Conservation (phyloP, 2,113 vertebrate genomes). For the Actinemys pallida region DNA sequence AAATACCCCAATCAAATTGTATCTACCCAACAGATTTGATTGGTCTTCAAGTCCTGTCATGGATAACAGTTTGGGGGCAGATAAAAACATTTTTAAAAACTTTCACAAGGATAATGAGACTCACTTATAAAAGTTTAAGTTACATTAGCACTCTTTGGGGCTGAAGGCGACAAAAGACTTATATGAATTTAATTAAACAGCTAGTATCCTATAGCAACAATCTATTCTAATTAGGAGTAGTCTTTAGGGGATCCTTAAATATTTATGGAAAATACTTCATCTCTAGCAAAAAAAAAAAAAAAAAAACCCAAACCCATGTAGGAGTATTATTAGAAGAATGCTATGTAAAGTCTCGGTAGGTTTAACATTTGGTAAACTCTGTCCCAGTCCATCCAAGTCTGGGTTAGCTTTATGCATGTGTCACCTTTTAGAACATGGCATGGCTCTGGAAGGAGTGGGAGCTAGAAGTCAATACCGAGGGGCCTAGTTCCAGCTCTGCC, state of each 20-base stretch:
- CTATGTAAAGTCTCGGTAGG: background rate
- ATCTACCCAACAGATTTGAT: background rate
- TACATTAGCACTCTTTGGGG: background rate
- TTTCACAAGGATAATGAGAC: background rate
- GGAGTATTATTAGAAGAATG: background rate
- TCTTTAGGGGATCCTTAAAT: background rate
- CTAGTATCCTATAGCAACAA: background rate
- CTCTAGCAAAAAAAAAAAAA: background rate
- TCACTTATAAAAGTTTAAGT: background rate
- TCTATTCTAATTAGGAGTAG: slow-evolving; percentile 4
- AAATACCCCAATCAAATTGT: background rate
- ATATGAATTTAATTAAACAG: slow-evolving; percentile 19
- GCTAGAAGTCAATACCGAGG: background rate
- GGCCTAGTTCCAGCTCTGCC: background rate
- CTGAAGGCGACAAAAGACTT: background rate
- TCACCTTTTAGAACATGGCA: background rate
- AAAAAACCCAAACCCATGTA: background rate
- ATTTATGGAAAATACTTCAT: background rate
- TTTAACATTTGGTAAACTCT: background rate
- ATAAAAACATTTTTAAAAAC: background rate
- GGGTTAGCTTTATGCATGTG: background rate
- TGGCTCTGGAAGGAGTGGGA: background rate
- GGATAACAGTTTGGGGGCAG: background rate
- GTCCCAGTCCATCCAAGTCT: background rate
- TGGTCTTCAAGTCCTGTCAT: background rate